Evolutionary conservation across 2,113 vertebrate genomes (phyloP).

Genomic region (Nycticebus coucang): DNA sequence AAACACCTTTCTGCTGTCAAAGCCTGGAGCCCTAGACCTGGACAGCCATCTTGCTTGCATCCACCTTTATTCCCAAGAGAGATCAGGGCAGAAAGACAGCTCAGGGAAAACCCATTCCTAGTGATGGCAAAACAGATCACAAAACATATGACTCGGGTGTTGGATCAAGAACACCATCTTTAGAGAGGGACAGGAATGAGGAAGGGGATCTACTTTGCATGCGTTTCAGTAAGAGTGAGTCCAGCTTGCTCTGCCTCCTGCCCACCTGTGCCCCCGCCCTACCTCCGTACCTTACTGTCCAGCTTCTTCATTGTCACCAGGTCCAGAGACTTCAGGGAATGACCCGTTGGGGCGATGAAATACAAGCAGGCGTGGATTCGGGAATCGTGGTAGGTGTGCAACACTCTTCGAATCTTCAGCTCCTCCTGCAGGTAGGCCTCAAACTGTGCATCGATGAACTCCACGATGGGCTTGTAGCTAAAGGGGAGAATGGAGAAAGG

Average conservation of each 20-base stretch:
- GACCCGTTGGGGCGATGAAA: conserved; percentile 98
- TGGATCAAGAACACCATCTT: not conserved
- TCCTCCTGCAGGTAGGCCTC: conserved; percentile 99
- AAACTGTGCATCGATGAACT: conserved; percentile 98
- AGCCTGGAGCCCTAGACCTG: not conserved
- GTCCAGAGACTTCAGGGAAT: conserved; percentile 97
- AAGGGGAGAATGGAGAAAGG: not conserved
- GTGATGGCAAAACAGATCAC: not conserved
- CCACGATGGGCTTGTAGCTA: conserved; percentile 98
- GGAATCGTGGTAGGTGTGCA: conserved; percentile 97
- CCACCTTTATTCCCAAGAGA: not conserved
- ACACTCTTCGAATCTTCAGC: conserved; percentile 95
- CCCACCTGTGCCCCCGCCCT: no score
- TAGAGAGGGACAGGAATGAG: not conserved
- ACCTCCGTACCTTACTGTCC: conserved; percentile 94
- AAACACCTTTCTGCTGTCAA: not conserved
- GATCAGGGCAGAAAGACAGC: not conserved
- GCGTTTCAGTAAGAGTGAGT: not conserved
- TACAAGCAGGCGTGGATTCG: conserved; percentile 97
- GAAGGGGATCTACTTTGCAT: not conserved
- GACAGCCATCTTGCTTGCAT: not conserved
- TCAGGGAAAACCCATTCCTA: not conserved
- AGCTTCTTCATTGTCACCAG: conserved; percentile 99
- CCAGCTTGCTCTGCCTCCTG: not conserved
- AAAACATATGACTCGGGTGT: not conserved